phyloP scores from a whole-genome alignment of 37 sponge, comb jelly and placozoan species.

The Geodia barretti region DNA sequence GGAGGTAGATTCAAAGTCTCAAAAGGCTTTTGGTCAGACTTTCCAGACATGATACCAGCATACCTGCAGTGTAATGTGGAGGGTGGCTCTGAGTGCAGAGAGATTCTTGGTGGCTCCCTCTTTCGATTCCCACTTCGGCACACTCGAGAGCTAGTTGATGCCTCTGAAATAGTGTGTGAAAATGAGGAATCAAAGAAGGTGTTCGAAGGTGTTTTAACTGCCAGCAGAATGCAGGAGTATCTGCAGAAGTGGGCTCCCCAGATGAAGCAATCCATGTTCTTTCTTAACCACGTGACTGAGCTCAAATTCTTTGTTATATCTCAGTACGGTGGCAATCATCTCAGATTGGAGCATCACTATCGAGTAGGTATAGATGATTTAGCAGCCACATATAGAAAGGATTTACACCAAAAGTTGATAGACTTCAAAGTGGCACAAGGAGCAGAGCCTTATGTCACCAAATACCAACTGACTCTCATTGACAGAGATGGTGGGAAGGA shows the following conservation, averaged over 20 bases:
- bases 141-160: background rate
- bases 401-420: background rate
- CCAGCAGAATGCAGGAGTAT: slow-evolving; percentile 7
- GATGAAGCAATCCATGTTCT: slow-evolving; percentile 59
- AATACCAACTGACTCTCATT: background rate
- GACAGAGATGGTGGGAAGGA: background rate
- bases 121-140: background rate
- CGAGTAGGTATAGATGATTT: background rate
- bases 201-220: slow-evolving; percentile 3
- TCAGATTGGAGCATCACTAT: background rate
- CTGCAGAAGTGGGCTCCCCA: slow-evolving; percentile 47
- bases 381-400: background rate
- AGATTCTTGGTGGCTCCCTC: background rate
- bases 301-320: slow-evolving; percentile 42
- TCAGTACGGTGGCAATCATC: slow-evolving; percentile 1
- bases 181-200: background rate
- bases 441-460: background rate
- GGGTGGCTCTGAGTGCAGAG: slow-evolving; percentile 5
- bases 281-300: slow-evolving; percentile 58
- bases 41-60: slow-evolving; percentile 11
- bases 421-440: background rate
- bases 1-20: slow-evolving; percentile 54
- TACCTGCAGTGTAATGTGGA: background rate
- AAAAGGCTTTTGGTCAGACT: background rate
- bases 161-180: background rate